Conservation (phyloP, 2,888 invertebrate species). For the Eupithecia vulgata region DNA sequence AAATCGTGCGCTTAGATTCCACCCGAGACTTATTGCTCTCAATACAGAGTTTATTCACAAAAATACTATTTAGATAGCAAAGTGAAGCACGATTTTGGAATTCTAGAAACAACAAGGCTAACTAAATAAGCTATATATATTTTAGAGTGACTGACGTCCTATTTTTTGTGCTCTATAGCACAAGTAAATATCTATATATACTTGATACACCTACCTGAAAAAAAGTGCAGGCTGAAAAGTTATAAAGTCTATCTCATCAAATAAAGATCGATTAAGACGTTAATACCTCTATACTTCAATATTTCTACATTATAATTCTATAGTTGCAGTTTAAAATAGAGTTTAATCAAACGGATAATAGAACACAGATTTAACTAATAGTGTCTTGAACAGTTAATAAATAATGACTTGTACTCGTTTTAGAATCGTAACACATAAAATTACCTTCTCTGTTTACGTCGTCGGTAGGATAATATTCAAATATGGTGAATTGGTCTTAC, state of each 20-base stretch:
- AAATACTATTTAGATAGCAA: slow-evolving; percentile 9
- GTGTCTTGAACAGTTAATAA: neutral
- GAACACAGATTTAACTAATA: neutral
- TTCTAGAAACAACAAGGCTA: neutral
- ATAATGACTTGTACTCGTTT: neutral
- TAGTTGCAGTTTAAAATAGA: too few relatives aligned
- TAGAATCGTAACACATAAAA: too few relatives aligned
- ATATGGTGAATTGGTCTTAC: neutral
- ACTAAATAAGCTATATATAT: neutral
- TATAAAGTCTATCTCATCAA: too few relatives aligned
- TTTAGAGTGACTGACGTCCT: neutral
- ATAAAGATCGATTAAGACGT: too few relatives aligned
- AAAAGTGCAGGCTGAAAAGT: too few relatives aligned
- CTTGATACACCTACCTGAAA: neutral
- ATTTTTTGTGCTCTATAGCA: too few relatives aligned
- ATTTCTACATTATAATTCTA: too few relatives aligned
- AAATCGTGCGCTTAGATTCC: slow-evolving; percentile 64
- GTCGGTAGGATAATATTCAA: neutral
- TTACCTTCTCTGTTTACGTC: neutral
- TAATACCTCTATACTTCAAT: too few relatives aligned
- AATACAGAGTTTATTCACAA: slow-evolving; percentile 22
- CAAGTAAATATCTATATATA: too few relatives aligned
- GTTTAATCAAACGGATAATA: too few relatives aligned
- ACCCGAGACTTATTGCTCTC: slow-evolving; percentile 53
- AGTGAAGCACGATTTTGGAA: neutral